Conservation (phyloP, 2,888 invertebrate genomes). For the Alcis repandata region DNA sequence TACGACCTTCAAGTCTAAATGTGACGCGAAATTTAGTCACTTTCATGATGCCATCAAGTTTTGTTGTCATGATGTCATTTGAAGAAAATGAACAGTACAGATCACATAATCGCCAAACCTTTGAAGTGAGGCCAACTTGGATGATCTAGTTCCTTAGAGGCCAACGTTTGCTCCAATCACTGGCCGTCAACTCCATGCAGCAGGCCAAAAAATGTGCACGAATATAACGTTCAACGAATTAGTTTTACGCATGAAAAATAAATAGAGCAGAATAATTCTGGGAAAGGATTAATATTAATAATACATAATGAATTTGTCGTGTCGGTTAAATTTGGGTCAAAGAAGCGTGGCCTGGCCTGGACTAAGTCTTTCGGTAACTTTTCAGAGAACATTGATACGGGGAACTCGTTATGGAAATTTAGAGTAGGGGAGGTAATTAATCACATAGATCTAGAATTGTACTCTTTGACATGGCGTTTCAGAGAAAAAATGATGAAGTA, state of each 20-base stretch:
- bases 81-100: neutral
- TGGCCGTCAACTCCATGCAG: constrained; percentile 17
- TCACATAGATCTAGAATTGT: neutral
- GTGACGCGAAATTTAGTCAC: neutral
- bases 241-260: constrained; percentile 56
- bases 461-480: neutral
- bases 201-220: constrained; percentile 42
- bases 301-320: constrained; percentile 52
- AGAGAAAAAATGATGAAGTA: neutral
- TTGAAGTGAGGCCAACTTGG: constrained; percentile 10
- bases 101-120: constrained; percentile 7
- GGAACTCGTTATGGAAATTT: constrained; percentile 1
- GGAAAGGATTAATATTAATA: constrained; percentile 57
- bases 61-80: neutral
- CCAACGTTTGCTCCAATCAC: constrained; percentile 19
- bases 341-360: constrained; percentile 13
- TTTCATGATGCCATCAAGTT: neutral
- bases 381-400: constrained; percentile 20
- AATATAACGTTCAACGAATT: constrained; percentile 54
- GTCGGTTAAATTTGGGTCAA: constrained; percentile 51
- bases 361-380: constrained; percentile 14
- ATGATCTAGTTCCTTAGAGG: neutral
- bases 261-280: constrained; percentile 59
- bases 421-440: neutral
- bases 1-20: neutral